Conservation (phyloP, 2,113 vertebrate genomes). For the Edolisoma coerulescens region DNA sequence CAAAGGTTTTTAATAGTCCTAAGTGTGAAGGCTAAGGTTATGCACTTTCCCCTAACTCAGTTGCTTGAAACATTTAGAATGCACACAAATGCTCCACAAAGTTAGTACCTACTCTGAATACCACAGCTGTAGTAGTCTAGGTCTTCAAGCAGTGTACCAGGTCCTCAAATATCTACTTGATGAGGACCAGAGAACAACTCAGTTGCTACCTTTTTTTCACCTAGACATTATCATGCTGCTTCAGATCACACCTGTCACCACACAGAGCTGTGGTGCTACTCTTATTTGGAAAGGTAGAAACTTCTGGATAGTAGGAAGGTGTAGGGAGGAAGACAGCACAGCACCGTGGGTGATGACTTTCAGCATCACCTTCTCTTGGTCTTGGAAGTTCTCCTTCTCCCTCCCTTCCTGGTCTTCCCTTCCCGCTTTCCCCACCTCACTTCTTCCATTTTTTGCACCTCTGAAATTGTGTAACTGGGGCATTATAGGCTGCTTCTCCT, state of each 20-base stretch:
- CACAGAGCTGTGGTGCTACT: background rate
- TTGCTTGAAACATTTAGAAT: background rate
- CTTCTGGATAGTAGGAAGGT: background rate
- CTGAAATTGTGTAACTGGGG: conserved; percentile 35
- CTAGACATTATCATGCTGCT: background rate
- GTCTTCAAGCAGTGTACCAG: background rate
- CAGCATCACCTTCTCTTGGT: background rate
- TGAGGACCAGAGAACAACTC: background rate
- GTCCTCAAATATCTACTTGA: rapidly evolving
- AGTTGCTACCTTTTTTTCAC: background rate
- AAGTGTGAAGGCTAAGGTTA: background rate
- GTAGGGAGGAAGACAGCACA: background rate
- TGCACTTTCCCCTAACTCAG: background rate
- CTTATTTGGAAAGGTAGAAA: background rate
- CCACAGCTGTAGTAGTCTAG: background rate
- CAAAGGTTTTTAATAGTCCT: background rate
- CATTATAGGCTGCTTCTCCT: conserved; percentile 9
- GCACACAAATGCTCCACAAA: background rate
- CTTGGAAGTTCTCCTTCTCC: background rate
- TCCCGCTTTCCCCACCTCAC: background rate
- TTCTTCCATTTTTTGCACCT: conserved; percentile 39
- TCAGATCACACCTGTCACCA: background rate
- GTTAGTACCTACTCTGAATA: background rate
- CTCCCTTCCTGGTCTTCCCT: background rate
- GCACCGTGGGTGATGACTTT: background rate